These are phyloP conservation scores for Bicyclus anynana DNA, from an alignment of 1,140 invertebrate genomes.

Conservation along the genomic window DNA sequence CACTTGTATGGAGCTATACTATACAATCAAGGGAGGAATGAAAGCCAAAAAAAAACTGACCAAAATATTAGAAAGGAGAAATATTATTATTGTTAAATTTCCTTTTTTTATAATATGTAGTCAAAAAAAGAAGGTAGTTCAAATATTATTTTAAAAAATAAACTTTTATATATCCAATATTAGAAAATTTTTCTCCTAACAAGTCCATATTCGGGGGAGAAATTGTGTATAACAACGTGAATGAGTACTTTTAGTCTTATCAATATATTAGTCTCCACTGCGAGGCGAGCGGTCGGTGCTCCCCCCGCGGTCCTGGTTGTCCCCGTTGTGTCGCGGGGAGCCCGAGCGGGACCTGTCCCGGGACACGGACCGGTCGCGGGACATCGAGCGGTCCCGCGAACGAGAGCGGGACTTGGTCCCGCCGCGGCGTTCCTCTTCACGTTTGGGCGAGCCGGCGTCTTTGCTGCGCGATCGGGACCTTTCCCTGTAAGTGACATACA, in stretches of 20 bases:
- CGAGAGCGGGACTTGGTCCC: conserved; percentile 60
- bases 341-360: conserved; percentile 52
- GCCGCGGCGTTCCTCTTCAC: conserved; percentile 52
- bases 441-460: conserved; percentile 62
- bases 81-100: too few relatives aligned
- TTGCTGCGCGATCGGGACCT: conserved; percentile 73
- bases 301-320: conserved; percentile 42
- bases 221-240: not conserved
- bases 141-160: too few relatives aligned
- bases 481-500: conserved; percentile 44
- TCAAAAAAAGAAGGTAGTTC: too few relatives aligned
- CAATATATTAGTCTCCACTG: conserved; percentile 49
- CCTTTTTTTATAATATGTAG: too few relatives aligned
- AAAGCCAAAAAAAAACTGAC: too few relatives aligned
- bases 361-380: conserved; percentile 46
- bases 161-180: too few relatives aligned
- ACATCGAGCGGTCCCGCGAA: conserved; percentile 46
- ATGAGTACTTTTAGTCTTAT: conserved; percentile 2
- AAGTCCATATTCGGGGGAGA: not conserved
- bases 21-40: too few relatives aligned
- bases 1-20: too few relatives aligned
- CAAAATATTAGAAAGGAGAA: too few relatives aligned
- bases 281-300: conserved; percentile 60
- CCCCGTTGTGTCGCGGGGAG: conserved; percentile 63
- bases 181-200: too few relatives aligned